Conservation (phyloP, 2,113 vertebrate species). For the Gymnogyps californianus region DNA sequence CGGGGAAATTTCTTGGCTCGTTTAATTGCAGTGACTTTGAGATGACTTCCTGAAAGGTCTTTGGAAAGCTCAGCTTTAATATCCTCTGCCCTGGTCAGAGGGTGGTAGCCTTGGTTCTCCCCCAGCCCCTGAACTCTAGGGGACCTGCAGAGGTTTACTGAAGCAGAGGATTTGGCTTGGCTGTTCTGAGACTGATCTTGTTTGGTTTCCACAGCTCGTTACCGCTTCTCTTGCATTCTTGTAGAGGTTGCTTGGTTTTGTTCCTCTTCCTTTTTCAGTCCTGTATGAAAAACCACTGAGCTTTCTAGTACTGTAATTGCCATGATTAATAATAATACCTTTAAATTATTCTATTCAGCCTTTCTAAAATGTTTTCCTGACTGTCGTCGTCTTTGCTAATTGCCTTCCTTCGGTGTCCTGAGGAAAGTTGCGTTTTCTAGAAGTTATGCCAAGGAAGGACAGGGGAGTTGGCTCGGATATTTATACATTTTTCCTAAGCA, state of each 20-base stretch:
- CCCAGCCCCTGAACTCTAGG: background rate
- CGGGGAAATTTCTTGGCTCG: background rate
- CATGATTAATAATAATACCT: constrained; percentile 4
- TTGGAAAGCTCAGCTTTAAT: constrained; percentile 12
- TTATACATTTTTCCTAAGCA: background rate
- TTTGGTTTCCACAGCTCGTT: background rate
- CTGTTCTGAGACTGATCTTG: background rate
- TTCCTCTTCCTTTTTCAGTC: background rate
- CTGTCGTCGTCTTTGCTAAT: background rate
- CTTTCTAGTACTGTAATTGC: background rate
- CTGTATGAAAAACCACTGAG: background rate
- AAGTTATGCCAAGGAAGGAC: background rate
- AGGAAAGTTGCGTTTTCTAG: background rate
- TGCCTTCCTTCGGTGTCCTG: background rate
- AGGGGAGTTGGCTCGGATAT: background rate
- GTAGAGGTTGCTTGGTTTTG: background rate
- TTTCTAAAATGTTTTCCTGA: background rate
- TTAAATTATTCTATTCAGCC: background rate
- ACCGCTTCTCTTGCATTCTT: background rate
- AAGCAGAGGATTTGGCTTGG: background rate
- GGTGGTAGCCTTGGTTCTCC: background rate
- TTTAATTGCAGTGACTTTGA: background rate
- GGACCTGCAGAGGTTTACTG: background rate
- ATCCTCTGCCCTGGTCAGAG: background rate
- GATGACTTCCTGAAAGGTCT: background rate